Evolutionary conservation across 1,140 invertebrate species (phyloP).

Genomic region (Sarcophaga bullata): DNA sequence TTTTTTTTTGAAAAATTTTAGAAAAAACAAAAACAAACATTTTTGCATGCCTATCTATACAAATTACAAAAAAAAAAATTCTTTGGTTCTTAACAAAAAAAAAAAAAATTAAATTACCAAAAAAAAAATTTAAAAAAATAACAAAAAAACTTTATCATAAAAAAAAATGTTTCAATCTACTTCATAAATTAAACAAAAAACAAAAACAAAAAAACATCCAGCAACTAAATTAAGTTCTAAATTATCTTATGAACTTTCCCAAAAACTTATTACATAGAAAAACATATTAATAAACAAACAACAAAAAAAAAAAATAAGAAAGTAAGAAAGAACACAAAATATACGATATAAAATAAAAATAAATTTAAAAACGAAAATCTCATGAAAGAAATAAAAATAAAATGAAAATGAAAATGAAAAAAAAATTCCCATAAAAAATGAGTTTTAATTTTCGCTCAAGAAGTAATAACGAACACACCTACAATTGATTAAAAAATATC

Average conservation of each 20-base stretch:
- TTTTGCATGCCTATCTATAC: constrained; percentile 8
- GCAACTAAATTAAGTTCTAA: constrained; percentile 22
- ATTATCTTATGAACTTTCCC: constrained; percentile 32
- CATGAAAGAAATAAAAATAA: constrained; percentile 8
- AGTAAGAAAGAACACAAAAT: not conserved
- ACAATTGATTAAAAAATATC: constrained; percentile 6
- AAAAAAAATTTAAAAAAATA: not conserved
- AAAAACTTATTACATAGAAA: constrained; percentile 23
- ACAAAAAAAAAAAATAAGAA: not conserved
- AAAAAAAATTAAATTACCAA: not conserved
- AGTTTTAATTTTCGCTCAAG: not conserved
- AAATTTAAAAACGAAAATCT: constrained; percentile 5
- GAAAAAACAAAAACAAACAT: not conserved
- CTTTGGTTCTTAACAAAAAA: not conserved
- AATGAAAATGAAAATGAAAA: not conserved
- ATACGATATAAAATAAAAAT: not conserved
- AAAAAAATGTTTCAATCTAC: constrained; percentile 18
- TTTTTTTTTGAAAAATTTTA: not conserved
- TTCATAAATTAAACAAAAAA: constrained; percentile 6
- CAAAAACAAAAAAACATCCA: not conserved
- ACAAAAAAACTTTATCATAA: constrained; percentile 25
- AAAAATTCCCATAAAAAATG: not conserved
- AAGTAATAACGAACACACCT: not conserved
- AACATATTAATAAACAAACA: too few species aligned
- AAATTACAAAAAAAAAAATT: not conserved